Conservation (phyloP, 2,888 invertebrate species). For the Petrophora chlorosata region DNA sequence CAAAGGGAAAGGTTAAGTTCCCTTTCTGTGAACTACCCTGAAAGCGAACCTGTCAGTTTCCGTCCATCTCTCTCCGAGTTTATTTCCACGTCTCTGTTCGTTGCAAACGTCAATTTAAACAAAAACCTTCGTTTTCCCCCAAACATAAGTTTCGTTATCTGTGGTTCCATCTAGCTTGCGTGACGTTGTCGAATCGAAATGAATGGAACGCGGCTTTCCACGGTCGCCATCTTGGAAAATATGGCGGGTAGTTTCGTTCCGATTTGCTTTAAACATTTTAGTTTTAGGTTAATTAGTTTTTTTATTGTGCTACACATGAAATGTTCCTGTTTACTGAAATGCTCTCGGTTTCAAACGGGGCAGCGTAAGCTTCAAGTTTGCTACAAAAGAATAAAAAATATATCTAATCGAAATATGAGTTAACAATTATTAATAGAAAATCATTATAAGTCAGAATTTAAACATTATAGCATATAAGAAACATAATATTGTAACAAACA, state of each 20-base stretch:
- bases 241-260: constrained; percentile 37
- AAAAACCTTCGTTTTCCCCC: constrained; percentile 32
- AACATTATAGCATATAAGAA: too few relatives aligned
- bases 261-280: constrained; percentile 37
- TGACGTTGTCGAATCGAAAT: constrained; percentile 57
- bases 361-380: constrained; percentile 4
- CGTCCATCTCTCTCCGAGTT: constrained; percentile 27
- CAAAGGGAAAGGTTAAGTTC: constrained; percentile 2
- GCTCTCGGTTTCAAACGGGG: constrained; percentile 1
- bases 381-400: not conserved
- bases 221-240: constrained; percentile 62
- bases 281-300: constrained; percentile 28
- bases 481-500: too few relatives aligned
- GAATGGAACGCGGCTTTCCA: constrained; percentile 54
- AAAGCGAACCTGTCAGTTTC: constrained; percentile 16
- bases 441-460: too few relatives aligned
- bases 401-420: too few relatives aligned
- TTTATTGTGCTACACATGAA: constrained; percentile 29
- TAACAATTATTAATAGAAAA: too few relatives aligned
- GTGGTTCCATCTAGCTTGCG: constrained; percentile 31
- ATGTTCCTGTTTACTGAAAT: constrained; percentile 28
- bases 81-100: constrained; percentile 25
- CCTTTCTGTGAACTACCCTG: constrained; percentile 2
- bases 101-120: constrained; percentile 31
- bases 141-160: constrained; percentile 38